phyloP scores from a whole-genome alignment of 2,113 vertebrate genomes.

The Mastomys coucha region DNA sequence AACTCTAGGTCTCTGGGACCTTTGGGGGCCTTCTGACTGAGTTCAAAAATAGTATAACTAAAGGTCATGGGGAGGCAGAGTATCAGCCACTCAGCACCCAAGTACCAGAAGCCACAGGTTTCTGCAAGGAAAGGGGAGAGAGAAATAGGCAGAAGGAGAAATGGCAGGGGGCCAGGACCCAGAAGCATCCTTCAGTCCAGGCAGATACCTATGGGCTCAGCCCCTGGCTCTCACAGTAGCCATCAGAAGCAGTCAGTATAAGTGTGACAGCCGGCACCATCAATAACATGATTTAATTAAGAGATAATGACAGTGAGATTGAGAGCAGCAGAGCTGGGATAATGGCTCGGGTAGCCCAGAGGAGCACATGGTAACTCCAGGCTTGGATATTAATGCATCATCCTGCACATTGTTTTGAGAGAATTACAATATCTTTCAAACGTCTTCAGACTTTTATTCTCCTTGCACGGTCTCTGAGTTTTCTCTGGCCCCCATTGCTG shows the following conservation, averaged over 20 bases:
- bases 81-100: not conserved
- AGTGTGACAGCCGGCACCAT: not conserved
- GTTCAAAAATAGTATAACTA: not conserved
- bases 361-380: rapidly evolving
- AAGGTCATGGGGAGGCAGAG: not conserved
- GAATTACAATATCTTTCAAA: not conserved
- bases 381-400: not conserved
- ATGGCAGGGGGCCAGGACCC: not conserved
- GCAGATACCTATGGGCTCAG: not conserved
- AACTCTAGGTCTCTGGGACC: not conserved
- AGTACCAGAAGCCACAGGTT: not conserved
- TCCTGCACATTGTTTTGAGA: not conserved
- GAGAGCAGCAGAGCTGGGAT: not conserved
- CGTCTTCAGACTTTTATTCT: not conserved
- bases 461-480: not conserved
- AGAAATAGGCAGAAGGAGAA: not conserved
- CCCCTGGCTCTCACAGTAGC: not conserved
- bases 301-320: not conserved
- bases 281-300: not conserved
- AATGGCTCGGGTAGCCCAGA: not conserved
- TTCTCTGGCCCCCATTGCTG: not conserved
- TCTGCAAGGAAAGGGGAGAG: not conserved
- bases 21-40: not conserved
- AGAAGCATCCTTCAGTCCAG: not conserved
- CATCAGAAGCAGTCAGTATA: not conserved